Base-by-base conservation (phyloP, 1,140 invertebrate genomes). In the Melanaphis sacchari region DNA sequence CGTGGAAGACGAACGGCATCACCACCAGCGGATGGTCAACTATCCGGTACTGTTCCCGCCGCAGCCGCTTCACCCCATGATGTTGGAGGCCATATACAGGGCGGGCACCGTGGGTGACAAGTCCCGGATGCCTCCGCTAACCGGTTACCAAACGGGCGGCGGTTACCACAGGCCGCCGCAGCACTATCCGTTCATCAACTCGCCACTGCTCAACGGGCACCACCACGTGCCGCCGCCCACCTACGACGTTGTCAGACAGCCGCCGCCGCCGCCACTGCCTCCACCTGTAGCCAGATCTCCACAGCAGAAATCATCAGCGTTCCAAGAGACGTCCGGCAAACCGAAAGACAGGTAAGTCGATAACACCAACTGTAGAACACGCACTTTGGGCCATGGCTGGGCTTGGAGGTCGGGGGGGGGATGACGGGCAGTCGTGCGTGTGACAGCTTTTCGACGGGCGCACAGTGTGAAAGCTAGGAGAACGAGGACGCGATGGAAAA, bases 11-110 rank as follows among this genome's bases (percentile, higher is more conserved):
- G 49, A 81, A 91, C 54, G 82, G 24, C 76, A 81, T 1, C 95
- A 94, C n/a, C 76, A 81, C 31, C 95, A 94, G 95, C 95, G 93
- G 94, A 95, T 87, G 95, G 95, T 89, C 94, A 95, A 22, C 94
- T 95, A 84, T 85, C 94, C 41, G 96, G 95, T 96, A 94, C 94
- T 96, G 38, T 96, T 96, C 94, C 96, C 97, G 52, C 96, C 96
- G 88, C 96, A 95, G 59, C 95, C 96, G 5, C 95, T 97, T 8
- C 97, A 97, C 94, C 97, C 97, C 0, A 95, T 97, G 93, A 96
- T 97, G 93, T 95, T 97, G 76, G 97, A 97, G 94, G 97, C 96
- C 36, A 97, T 97, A 96, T 97, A 97, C 94, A 95, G 97, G 88
- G 96, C 96, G 36, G 96, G 96, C 94, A 95, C 95, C 49, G 95